Percentiles rank a stretch among this genome's conserved stretches.
phyloP scores from a whole-genome alignment of 1,140 invertebrate genomes.

The Lasioglossum albipes region DNA sequence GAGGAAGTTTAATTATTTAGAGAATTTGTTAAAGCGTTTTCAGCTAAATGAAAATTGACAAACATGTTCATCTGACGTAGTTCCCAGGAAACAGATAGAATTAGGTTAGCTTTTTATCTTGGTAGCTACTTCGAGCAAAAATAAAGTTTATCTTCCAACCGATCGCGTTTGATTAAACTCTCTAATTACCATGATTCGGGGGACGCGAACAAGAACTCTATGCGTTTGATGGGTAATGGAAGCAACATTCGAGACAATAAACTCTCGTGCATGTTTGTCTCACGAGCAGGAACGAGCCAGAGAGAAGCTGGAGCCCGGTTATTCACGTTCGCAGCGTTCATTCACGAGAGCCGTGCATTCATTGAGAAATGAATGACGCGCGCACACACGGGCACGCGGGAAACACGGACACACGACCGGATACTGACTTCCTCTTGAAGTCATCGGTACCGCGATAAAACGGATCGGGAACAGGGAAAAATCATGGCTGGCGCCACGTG shows the following conservation, averaged over 20 bases:
- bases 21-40: too few relatives aligned
- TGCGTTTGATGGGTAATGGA: too few relatives aligned
- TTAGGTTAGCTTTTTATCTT: too few relatives aligned
- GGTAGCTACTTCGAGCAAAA: too few relatives aligned
- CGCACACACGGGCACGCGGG: background rate
- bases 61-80: too few relatives aligned
- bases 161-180: too few relatives aligned
- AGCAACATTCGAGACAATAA: background rate
- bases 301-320: conserved; percentile 12
- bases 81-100: too few relatives aligned
- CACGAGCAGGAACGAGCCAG: conserved; percentile 3
- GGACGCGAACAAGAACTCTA: too few relatives aligned
- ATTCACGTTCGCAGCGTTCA: conserved; percentile 40
- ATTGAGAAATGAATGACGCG: conserved; percentile 47
- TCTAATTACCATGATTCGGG: too few relatives aligned
- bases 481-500: conserved; percentile 6
- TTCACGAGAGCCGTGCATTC: conserved; percentile 38
- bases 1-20: too few relatives aligned
- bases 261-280: background rate
- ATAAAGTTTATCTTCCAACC: too few relatives aligned
- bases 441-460: conserved; percentile 38
- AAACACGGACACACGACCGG: conserved; percentile 18
- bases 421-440: conserved; percentile 48
- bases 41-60: too few relatives aligned
- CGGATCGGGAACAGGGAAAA: conserved; percentile 10